Conservation (phyloP, 2,113 vertebrate genomes). For the Elachura formosa region DNA sequence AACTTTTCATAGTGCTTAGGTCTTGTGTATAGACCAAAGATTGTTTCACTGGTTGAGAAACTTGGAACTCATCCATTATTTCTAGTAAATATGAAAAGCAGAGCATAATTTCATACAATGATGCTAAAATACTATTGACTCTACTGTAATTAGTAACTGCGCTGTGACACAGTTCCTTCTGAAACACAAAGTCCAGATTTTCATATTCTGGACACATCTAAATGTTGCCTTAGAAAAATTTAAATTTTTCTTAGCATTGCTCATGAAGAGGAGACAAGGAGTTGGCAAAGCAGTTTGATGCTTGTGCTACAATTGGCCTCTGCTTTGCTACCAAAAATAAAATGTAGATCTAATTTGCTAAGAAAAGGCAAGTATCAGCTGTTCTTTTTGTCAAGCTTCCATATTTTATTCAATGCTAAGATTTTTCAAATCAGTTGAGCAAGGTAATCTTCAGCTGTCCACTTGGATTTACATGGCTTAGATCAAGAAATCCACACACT, state of each 20-base stretch:
- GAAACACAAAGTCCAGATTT: background rate
- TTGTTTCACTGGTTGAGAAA: background rate
- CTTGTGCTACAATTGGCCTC: conserved; percentile 26
- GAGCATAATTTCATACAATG: background rate
- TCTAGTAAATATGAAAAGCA: background rate
- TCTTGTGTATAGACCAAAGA: background rate
- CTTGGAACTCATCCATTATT: background rate
- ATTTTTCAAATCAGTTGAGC: conserved; percentile 2
- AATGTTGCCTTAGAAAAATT: background rate
- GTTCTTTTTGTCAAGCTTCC: conserved; percentile 35
- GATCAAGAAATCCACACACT: conserved; percentile 6
- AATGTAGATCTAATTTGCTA: conserved; percentile 6
- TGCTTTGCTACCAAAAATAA: conserved; percentile 44
- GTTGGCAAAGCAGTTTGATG: conserved; percentile 11
- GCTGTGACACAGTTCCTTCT: background rate
- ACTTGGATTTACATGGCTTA: conserved; percentile 6
- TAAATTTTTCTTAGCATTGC: background rate
- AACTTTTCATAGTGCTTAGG: background rate
- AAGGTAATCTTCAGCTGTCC: conserved; percentile 38
- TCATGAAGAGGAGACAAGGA: background rate
- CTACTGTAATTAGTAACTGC: background rate
- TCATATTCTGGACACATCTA: background rate
- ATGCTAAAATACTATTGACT: background rate
- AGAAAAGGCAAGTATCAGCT: conserved; percentile 42
- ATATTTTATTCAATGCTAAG: conserved; percentile 3